Evolutionary conservation across 1,140 invertebrate genomes (phyloP), one percentile per base, ranked within the genome.

Genomic region (Nomia melanderi): DNA sequence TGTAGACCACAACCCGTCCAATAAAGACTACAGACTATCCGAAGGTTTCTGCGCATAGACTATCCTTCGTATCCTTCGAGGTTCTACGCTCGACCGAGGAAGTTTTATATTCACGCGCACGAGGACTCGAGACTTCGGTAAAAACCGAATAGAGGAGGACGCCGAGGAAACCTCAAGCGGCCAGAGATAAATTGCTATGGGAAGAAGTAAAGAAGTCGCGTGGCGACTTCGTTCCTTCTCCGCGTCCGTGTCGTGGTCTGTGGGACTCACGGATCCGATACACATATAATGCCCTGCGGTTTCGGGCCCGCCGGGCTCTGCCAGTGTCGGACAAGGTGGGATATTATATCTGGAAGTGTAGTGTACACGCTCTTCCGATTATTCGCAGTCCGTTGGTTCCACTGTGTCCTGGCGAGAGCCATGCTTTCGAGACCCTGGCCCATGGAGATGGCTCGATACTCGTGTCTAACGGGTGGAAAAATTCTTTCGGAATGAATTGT

Each of bases 291-390:
- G 36, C 41, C 14, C 31, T 63, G 71, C 67, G 76, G 54, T 74
- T 77, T 79, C n/a, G 72, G 56, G 59, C 44, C 70, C 39, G 74
- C 53, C 66, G 57, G 50, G 54, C 29, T 39, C 60, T 54, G 25
- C 76, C 44, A 67, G 41, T 47, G 36, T 69, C 65, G 17, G 65
- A 74, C 54, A 53, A 53, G 31, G 29, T 47, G 36, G 65, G 63
- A 76, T 79, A 75, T 73, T 83, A 77, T 72, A 74, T 69, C 54
- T 66, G 41, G 62, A 80, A 81, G 70, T 78, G 66, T 73, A 80
- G 70, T 60, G 63, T 39, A 41, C 77, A 71, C 77, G 63, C 76
- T 79, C 78, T 79, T 78, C 54, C 81, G 79, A 86, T 88, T 88
- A 87, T 82, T 69, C 74, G 59, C 74, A 63, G 59, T 65, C 63